These are phyloP conservation scores for Synergus umbraculus DNA, from an alignment of 2,888 invertebrate species.

Conservation along the genomic window DNA sequence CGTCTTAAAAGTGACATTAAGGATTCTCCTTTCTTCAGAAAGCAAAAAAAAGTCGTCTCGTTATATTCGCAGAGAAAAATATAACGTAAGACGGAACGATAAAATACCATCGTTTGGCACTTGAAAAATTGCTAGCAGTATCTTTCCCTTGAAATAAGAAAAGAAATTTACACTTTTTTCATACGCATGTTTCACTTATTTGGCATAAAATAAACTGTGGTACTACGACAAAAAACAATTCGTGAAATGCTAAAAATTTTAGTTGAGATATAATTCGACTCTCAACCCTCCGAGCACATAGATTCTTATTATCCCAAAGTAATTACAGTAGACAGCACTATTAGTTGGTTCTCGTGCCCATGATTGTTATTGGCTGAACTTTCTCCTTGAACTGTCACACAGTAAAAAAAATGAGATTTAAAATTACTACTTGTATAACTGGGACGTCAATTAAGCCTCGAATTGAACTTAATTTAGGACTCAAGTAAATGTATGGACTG, in stretches of 20 bases:
- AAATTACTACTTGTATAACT: slow-evolving; percentile 3
- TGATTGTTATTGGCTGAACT: slow-evolving; percentile 29
- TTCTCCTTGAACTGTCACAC: slow-evolving; percentile 13
- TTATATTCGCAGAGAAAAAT: slow-evolving; percentile 32
- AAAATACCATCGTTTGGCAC: slow-evolving; percentile 3
- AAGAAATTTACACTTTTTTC: neutral
- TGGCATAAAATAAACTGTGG: no score
- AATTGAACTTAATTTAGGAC: slow-evolving; percentile 15
- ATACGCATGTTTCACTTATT: neutral
- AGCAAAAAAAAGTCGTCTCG: slow-evolving; percentile 16
- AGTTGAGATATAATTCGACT: no score
- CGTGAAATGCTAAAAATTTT: neutral
- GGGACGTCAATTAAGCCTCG: neutral
- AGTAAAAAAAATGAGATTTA: slow-evolving; percentile 12
- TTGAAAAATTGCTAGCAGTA: neutral
- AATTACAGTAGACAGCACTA: slow-evolving; percentile 18
- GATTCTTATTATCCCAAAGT: slow-evolving; percentile 6
- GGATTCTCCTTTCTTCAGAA: slow-evolving; percentile 20
- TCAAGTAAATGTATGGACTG: neutral
- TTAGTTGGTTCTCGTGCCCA: slow-evolving; percentile 18
- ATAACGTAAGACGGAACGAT: neutral
- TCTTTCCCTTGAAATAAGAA: neutral
- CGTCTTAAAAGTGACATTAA: slow-evolving; percentile 23
- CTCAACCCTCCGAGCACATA: neutral
- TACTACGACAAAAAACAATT: neutral